Evolutionary conservation across 1,140 invertebrate genomes (phyloP).

Genomic region (Aphaenogaster ashmeadi): DNA sequence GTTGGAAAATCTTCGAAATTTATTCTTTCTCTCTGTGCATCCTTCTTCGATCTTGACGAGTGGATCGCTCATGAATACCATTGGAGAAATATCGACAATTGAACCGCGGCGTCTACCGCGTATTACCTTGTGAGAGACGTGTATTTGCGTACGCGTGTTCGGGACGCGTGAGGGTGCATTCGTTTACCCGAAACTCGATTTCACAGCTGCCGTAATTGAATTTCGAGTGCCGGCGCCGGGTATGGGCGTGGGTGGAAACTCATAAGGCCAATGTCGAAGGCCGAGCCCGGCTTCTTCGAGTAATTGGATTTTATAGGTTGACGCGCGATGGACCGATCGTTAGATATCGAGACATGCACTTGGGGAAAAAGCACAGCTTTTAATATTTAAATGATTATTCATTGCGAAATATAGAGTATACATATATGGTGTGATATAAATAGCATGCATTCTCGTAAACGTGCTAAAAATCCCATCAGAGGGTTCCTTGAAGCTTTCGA

Average conservation of each 20-base stretch:
- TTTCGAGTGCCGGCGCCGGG: constrained; percentile 51
- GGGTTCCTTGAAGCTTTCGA: not conserved
- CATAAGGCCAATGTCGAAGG: constrained; percentile 53
- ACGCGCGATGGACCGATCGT: constrained; percentile 1
- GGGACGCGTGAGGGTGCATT: constrained; percentile 71
- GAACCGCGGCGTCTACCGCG: constrained; percentile 14
- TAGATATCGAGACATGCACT: not conserved
- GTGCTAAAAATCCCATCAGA: not conserved
- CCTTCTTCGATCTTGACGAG: not conserved
- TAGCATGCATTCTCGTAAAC: not conserved
- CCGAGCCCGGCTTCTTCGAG: constrained; percentile 37
- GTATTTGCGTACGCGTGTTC: constrained; percentile 71
- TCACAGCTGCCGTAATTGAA: constrained; percentile 68
- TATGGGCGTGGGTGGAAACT: constrained; percentile 33
- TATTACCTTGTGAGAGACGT: constrained; percentile 42
- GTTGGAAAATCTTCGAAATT: constrained; percentile 1
- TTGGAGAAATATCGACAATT: constrained; percentile 47
- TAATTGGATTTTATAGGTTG: constrained; percentile 45
- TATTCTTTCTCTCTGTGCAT: not conserved
- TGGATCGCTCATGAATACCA: constrained; percentile 10
- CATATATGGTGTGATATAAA: not conserved
- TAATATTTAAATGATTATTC: constrained; percentile 1
- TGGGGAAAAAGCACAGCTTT: not conserved
- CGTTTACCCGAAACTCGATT: constrained; percentile 75
- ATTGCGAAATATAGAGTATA: not conserved